Conservation (phyloP, 1,140 invertebrate species). For the Danaus melanippus region DNA sequence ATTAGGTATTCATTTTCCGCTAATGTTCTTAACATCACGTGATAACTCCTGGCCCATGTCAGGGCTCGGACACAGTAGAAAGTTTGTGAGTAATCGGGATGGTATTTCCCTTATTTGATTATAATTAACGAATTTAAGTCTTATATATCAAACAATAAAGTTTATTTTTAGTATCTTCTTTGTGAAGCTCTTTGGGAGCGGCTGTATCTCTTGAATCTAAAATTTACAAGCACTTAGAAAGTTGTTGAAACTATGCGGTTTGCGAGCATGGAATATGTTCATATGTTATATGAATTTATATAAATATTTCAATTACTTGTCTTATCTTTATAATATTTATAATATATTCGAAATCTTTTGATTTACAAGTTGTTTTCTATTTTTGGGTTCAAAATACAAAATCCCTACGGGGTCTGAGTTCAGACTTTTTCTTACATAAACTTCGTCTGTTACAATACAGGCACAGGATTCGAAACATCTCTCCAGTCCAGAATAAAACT, state of each 20-base stretch:
- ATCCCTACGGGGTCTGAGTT: too few species aligned
- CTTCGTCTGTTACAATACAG: too few species aligned
- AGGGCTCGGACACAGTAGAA: slow-evolving; percentile 26
- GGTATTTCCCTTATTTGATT: slow-evolving; percentile 30
- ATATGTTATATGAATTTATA: too few species aligned
- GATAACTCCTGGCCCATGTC: slow-evolving; percentile 7
- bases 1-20: slow-evolving; percentile 6
- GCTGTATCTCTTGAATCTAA: slow-evolving; percentile 18
- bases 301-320: too few species aligned
- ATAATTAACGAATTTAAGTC: not conserved
- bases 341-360: too few species aligned
- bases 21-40: slow-evolving; percentile 5
- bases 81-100: slow-evolving; percentile 49
- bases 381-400: too few species aligned
- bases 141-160: not conserved
- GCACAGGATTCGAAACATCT: too few species aligned
- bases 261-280: too few species aligned
- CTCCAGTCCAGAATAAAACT: too few species aligned
- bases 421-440: too few species aligned
- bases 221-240: slow-evolving; percentile 26
- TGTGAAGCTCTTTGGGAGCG: slow-evolving; percentile 6
- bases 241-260: slow-evolving; percentile 1
- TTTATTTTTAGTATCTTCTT: not conserved
- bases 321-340: too few species aligned
- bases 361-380: too few species aligned